Base-by-base conservation (phyloP, 1,140 invertebrate genomes). In the Potamilus streckersoni region DNA sequence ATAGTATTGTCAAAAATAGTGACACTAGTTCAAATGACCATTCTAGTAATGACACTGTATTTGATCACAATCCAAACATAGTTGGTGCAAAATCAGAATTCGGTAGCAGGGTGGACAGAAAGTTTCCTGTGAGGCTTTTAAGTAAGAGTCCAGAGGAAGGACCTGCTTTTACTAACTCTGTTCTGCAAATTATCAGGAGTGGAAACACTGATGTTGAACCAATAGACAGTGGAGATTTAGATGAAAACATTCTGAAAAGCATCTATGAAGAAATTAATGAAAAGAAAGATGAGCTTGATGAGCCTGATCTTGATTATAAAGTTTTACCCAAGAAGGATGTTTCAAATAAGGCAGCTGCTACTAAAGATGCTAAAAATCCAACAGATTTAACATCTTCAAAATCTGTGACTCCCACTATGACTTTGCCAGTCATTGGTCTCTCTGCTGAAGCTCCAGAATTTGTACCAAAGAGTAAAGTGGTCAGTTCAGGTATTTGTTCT, bases 191-290 rank as follows among this genome's bases (percentile, higher is more conserved):
- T 38, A 38, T 38, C 38, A 38, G 38, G 38, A 38, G 38, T 8
- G 38, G 38, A 38, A 4, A 0, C 38, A 38, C 38, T 38, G 38
- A 38, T 38, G 38, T 38, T 38, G 38, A 38, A 8, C 38, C 38
- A 4, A 15, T 20, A 23, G 38, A 71, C 31, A 60, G 49, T 69
- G 57, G 49, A 38, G 73, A 74, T 16, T 14, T 74, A 15, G 67
- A 74, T 74, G 73, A 74, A 62, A 74, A 66, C n/a, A 67, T 74
- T 15, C 62, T 74, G 57, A 74, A 74, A 56, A 69, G 73, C 69
- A 68, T 74, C 16, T 69, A 74, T 62, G 65, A 74, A 69, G 65
- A 69, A 0, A 38, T 38, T 38, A 38, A 38, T 38, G 38, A 38
- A 38, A 14, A 74, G 8, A 56, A 61, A 49, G 73, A 74, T 69